Base-by-base conservation (phyloP, 2,797 vertebrate genomes). In the Aldrovandia affinis region DNA sequence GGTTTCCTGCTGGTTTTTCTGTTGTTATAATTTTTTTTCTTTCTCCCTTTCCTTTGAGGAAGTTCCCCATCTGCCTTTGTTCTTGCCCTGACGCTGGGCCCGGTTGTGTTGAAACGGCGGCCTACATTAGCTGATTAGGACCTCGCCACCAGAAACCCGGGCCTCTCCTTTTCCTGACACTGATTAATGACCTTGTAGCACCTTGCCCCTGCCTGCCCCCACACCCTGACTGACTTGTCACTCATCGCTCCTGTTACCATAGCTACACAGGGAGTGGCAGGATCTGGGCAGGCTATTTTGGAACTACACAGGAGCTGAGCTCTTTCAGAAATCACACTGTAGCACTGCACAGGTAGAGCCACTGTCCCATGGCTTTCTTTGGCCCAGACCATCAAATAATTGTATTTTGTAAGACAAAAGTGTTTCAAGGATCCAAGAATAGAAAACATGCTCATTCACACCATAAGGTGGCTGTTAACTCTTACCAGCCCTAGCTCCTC, bases 21-120 rank as follows among this genome's bases (percentile, higher is more conserved):
- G 89, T 90, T 83, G 89, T 87, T 94, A 89, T 88, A 92, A 89
- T 90, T 75, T 81, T 85, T 82, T 84, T 36, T n/a, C n/a, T n/a
- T n/a, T n/a, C n/a, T 84, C 89, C 81, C 84, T 91, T 94, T 94
- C 94, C 94, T 95, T 89, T 93, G 92, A 95, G 95, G 95, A 95
- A 95, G 92, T 92, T 92, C 92, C 93, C 91, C 92, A 94, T 95
- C 94, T 95, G 93, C 92, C 91, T 95, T 93, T 94, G 92, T 93
- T 93, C 89, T 89, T 88, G 89, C 89, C 90, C 89, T 90, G 91
- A 89, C 90, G 86, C 93, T 90, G 92, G 91, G 92, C 93, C 89
- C 86, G 57, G 85, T 86, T 84, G 92, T 94, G 93, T 95, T 95
- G 91, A 93, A 95, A 94, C 93, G 91, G 90, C 87, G 89, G 88